phyloP scores from a whole-genome alignment of 2,888 invertebrate species.

The Psylliodes chrysocephalus region DNA sequence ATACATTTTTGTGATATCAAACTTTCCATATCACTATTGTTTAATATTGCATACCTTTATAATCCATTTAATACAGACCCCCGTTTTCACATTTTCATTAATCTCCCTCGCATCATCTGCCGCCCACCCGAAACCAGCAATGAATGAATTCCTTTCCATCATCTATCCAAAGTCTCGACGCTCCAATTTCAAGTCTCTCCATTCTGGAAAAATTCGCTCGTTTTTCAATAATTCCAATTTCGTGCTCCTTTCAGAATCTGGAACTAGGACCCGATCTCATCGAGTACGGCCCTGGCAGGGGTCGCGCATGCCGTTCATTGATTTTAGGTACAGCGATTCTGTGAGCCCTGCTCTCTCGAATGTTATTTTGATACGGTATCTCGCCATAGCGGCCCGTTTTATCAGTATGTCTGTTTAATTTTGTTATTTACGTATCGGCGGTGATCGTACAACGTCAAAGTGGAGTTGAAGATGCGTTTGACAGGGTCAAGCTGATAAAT shows the following conservation, averaged over 20 bases:
- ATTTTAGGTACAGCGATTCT: constrained; percentile 55
- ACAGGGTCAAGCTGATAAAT: neutral
- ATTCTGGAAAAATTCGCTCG: too few relatives aligned
- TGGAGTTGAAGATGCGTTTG: too few relatives aligned
- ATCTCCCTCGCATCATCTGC: neutral
- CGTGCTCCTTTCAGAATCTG: too few relatives aligned
- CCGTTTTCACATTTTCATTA: too few relatives aligned
- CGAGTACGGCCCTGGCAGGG: constrained; percentile 46
- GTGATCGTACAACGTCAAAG: constrained; percentile 1
- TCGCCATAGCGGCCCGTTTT: constrained; percentile 5
- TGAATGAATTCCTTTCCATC: neutral
- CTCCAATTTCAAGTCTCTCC: too few relatives aligned
- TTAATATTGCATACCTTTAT: too few relatives aligned
- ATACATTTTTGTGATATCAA: too few relatives aligned
- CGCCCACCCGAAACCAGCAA: neutral
- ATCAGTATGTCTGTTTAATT: constrained; percentile 22
- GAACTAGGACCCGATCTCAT: too few relatives aligned
- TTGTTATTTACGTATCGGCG: constrained; percentile 18
- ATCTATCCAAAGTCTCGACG: too few relatives aligned
- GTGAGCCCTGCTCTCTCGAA: constrained; percentile 52
- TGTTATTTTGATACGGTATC: constrained; percentile 55
- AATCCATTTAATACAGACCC: too few relatives aligned
- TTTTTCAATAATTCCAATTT: too few relatives aligned
- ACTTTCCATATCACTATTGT: too few relatives aligned
- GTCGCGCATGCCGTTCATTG: constrained; percentile 63